Evolutionary conservation across 2,888 invertebrate genomes (phyloP).

Genomic region (Xestia sexstrigata): DNA sequence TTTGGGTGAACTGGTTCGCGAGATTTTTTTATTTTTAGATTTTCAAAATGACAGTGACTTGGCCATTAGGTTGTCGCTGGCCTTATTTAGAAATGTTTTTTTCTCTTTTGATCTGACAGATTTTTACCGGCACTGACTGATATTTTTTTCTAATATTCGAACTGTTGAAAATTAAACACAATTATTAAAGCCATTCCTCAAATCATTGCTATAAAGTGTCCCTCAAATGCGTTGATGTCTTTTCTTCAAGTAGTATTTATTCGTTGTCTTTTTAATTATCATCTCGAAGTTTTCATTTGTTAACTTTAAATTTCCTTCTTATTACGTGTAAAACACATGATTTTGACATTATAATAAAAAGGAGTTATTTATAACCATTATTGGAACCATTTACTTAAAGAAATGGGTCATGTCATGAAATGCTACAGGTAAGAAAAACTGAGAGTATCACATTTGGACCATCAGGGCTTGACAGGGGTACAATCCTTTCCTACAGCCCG

Average conservation of each 20-base stretch:
- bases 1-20: constrained; percentile 67
- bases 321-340: not conserved
- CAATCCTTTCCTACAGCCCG: constrained; percentile 86
- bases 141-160: not conserved
- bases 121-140: not conserved
- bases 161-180: not conserved
- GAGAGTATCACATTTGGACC: constrained; percentile 47
- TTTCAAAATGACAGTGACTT: constrained; percentile 46
- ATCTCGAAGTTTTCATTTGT: not conserved
- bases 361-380: not conserved
- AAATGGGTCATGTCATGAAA: constrained; percentile 39
- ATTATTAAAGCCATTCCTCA: not conserved
- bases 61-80: constrained; percentile 53
- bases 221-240: constrained; percentile 76
- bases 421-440: constrained; percentile 63
- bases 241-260: constrained; percentile 59
- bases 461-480: constrained; percentile 59
- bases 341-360: not conserved
- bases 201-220: not conserved
- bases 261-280: not conserved
- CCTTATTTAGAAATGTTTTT: not conserved
- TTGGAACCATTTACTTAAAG: not conserved
- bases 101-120: not conserved
- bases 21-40: constrained; percentile 32
- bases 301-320: not conserved